Evolutionary conservation across 2,113 vertebrate genomes (phyloP).

Genomic region (Triplophysa tibetana): DNA sequence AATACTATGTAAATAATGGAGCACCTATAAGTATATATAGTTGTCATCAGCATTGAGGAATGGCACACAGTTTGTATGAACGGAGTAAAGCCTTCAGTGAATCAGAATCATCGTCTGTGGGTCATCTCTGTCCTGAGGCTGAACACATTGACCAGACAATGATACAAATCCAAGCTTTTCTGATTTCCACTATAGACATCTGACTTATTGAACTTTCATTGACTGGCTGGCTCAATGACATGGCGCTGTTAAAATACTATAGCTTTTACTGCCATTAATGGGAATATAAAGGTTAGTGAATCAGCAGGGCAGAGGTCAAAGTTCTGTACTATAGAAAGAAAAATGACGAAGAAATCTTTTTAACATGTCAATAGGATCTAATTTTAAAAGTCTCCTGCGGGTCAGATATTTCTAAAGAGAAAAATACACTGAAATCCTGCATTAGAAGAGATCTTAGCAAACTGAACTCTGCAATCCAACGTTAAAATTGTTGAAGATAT

Average conservation of each 20-base stretch:
- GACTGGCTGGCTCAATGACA: neutral
- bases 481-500: too few species aligned
- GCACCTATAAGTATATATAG: too few species aligned
- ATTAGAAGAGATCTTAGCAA: too few species aligned
- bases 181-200: neutral
- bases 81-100: neutral
- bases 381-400: too few species aligned
- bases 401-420: too few species aligned
- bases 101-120: conserved; percentile 18
- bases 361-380: too few species aligned
- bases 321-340: neutral
- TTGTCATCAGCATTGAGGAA: neutral
- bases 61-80: neutral
- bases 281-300: neutral
- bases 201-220: conserved; percentile 3
- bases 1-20: neutral
- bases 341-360: too few species aligned
- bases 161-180: neutral
- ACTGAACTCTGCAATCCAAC: too few species aligned
- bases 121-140: conserved; percentile 23
- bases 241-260: neutral
- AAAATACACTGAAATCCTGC: too few species aligned
- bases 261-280: neutral
- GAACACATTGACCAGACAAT: conserved; percentile 6
- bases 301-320: neutral